Evolutionary conservation across 2,797 vertebrate species (phyloP), one percentile per base, ranked within the genome.

Genomic region (Rhyacichthys aspro): DNA sequence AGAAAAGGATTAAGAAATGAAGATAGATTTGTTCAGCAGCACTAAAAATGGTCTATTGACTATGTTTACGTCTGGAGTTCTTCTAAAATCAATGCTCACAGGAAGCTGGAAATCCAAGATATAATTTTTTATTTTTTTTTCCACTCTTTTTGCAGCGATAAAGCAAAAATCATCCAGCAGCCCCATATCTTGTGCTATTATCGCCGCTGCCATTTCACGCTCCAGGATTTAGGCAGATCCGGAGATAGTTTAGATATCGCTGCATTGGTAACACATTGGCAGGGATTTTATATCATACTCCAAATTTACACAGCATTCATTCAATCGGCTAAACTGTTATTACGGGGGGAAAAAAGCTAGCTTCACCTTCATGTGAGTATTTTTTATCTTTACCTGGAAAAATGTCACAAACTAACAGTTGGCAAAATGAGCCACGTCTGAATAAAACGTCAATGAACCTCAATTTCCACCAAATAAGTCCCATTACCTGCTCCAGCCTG

Each of bases 361-460:
- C 34, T 18, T n/a, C n/a, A n/a, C n/a, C n/a, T n/a, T n/a, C n/a
- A n/a, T n/a, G n/a, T n/a, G n/a, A n/a, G n/a, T n/a, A n/a, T n/a
- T n/a, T n/a, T 28, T 28, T 28, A 6, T 28, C 23, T 28, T 28
- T 28, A 28, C 23, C 23, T 6, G 7, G 23, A 28, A 28, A 28
- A 28, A 28, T 28, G 23, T 28, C 23, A 28, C 23, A 28, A 28
- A 28, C 4, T 23, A 32, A 15, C 12, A 9, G 16, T 17, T 16
- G 39, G 17, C n/a, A 37, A 71, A 43, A 32, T 6, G 15, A 11
- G 16, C 33, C 28, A 44, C 16, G 38, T 49, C 66, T 66, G 66
- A 74, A 74, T 60, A 45, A 53, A 52, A 49, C 61, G 55, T 62
- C 68, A 72, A 79, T 67, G 63, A 77, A 53, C 58, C 44, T 64